phyloP scores from a whole-genome alignment of 2,797 vertebrate species.

The Rhinophrynus dorsalis region DNA sequence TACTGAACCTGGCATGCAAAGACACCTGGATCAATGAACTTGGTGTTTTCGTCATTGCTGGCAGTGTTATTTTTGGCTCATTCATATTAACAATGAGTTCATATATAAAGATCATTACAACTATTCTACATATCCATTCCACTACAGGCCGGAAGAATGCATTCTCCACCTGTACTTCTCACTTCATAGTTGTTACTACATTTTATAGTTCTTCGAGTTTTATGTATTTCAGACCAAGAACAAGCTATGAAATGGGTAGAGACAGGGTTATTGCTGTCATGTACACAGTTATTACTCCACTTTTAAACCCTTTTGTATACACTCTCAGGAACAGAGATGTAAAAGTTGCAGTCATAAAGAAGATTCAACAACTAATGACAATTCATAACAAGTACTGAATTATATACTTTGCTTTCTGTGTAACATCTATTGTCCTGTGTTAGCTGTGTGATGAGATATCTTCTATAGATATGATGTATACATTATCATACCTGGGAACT shows the following conservation, averaged over 20 bases:
- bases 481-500: too few species aligned
- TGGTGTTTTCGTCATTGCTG: neutral
- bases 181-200: neutral
- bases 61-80: neutral
- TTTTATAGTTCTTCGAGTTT: neutral
- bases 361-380: too few species aligned
- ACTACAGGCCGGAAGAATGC: neutral
- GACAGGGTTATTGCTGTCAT: neutral
- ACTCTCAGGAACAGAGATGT: neutral
- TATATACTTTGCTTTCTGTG: too few species aligned
- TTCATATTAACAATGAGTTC: neutral
- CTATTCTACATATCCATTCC: neutral
- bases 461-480: too few species aligned
- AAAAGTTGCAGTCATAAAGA: neutral
- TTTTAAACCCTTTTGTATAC: neutral
- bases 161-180: neutral
- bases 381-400: too few species aligned
- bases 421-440: too few species aligned
- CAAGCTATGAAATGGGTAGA: neutral
- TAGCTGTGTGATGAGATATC: too few species aligned
- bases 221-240: neutral
- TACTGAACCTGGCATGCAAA: conserved; percentile 44
- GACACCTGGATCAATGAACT: neutral
- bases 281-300: neutral
- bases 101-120: neutral